These are phyloP conservation scores for Luehdorfia chinensis DNA, from an alignment of 1,140 invertebrate genomes.

Conservation along the genomic window DNA sequence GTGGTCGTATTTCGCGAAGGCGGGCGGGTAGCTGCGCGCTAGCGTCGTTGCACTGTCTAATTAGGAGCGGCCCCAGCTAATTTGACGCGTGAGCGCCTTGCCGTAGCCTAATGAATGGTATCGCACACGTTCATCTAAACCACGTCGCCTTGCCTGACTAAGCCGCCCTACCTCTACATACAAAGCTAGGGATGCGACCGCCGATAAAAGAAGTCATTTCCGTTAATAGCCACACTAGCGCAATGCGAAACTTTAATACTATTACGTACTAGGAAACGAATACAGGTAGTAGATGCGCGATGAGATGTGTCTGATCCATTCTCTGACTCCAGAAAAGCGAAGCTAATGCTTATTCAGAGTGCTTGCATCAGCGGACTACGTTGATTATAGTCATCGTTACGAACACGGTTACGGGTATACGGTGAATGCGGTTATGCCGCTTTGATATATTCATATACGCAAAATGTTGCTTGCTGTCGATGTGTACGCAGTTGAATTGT, in stretches of 20 bases:
- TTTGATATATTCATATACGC: constrained; percentile 54
- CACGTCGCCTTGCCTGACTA: constrained; percentile 40
- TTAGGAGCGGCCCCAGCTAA: constrained; percentile 63
- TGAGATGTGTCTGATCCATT: constrained; percentile 36
- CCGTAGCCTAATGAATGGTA: constrained; percentile 71
- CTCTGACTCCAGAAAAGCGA: constrained; percentile 48
- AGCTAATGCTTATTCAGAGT: constrained; percentile 60
- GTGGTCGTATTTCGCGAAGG: constrained; percentile 19
- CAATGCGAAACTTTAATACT: constrained; percentile 25
- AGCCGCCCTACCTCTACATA: constrained; percentile 31
- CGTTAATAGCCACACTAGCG: constrained; percentile 31
- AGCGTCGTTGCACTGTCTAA: constrained; percentile 50
- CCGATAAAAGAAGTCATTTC: constrained; percentile 33
- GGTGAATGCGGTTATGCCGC: constrained; percentile 38
- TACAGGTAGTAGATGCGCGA: constrained; percentile 27
- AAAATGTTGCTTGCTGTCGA: constrained; percentile 28
- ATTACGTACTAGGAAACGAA: constrained; percentile 28
- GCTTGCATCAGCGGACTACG: constrained; percentile 54
- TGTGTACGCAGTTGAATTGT: constrained; percentile 7
- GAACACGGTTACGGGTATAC: no score
- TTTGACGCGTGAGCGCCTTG: constrained; percentile 61
- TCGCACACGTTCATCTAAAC: constrained; percentile 69
- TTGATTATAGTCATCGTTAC: constrained; percentile 61
- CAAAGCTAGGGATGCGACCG: constrained; percentile 17
- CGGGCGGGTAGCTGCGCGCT: constrained; percentile 22